Conservation (phyloP, 2,797 vertebrate species). For the Alcedo quadribrachys region DNA sequence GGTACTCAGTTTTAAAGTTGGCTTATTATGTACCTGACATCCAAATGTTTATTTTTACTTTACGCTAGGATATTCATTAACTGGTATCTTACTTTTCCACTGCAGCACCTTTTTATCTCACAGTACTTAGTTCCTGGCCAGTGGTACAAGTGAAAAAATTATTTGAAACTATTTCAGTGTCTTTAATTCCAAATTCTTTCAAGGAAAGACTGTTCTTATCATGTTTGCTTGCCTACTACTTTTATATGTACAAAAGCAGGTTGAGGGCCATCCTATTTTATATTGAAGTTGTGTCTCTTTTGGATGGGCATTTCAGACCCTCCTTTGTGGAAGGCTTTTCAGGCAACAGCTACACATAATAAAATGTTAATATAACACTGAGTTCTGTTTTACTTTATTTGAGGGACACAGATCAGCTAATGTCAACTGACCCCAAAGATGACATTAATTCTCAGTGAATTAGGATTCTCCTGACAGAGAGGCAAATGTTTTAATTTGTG, state of each 20-base stretch:
- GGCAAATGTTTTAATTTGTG: background rate
- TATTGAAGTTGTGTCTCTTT: background rate
- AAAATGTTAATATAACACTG: background rate
- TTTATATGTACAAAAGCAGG: background rate
- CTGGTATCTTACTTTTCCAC: background rate
- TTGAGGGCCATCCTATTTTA: background rate
- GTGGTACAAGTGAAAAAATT: background rate
- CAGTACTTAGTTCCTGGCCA: background rate
- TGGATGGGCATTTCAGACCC: background rate
- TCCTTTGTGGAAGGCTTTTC: background rate
- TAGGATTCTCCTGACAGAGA: background rate
- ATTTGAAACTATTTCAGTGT: background rate
- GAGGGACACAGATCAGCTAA: background rate
- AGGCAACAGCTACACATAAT: background rate
- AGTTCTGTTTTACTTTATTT: background rate
- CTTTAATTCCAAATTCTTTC: background rate
- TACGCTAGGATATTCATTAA: background rate
- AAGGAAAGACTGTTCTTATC: background rate
- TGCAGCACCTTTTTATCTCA: background rate
- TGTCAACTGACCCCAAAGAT: background rate
- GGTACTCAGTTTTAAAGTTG: background rate
- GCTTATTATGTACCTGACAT: background rate
- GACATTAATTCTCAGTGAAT: background rate
- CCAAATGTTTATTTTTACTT: background rate
- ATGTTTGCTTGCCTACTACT: background rate